phyloP scores from a whole-genome alignment of 1,140 invertebrate species.

The Gonatopus flavifemur region DNA sequence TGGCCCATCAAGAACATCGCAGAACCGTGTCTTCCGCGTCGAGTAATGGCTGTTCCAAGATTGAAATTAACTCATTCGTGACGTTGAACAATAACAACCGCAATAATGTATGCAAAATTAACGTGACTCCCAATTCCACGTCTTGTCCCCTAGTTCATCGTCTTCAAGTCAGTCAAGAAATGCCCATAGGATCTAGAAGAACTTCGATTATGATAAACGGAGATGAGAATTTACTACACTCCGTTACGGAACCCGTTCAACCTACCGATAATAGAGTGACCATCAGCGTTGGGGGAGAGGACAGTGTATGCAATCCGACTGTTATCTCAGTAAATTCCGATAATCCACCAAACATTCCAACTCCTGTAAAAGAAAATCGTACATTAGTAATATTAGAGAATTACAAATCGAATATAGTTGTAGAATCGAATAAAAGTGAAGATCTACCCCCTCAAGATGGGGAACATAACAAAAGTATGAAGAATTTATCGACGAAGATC shows the following conservation, averaged over 20 bases:
- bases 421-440: conserved; percentile 27
- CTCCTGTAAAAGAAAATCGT: conserved; percentile 42
- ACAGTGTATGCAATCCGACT: conserved; percentile 51
- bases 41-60: conserved; percentile 31
- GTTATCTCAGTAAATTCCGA: conserved; percentile 52
- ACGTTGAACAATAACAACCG: conserved; percentile 38
- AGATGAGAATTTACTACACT: conserved; percentile 69
- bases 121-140: conserved; percentile 47
- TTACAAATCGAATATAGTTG: conserved; percentile 53
- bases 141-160: conserved; percentile 58
- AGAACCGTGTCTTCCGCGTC: conserved; percentile 17
- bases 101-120: conserved; percentile 57
- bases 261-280: conserved; percentile 51
- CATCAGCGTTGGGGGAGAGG: conserved; percentile 54
- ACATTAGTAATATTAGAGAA: conserved; percentile 55
- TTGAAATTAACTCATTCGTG: conserved; percentile 36
- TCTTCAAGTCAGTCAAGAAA: conserved; percentile 58
- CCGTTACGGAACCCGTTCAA: conserved; percentile 63
- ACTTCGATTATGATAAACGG: conserved; percentile 77
- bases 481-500: background rate
- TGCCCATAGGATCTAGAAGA: conserved; percentile 57
- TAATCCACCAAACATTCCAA: conserved; percentile 35
- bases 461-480: too few species aligned
- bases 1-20: conserved; percentile 10
- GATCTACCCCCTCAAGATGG: too few species aligned